These are phyloP conservation scores for Camponotus fellah DNA, from an alignment of 2,888 invertebrate species.

Conservation along the genomic window DNA sequence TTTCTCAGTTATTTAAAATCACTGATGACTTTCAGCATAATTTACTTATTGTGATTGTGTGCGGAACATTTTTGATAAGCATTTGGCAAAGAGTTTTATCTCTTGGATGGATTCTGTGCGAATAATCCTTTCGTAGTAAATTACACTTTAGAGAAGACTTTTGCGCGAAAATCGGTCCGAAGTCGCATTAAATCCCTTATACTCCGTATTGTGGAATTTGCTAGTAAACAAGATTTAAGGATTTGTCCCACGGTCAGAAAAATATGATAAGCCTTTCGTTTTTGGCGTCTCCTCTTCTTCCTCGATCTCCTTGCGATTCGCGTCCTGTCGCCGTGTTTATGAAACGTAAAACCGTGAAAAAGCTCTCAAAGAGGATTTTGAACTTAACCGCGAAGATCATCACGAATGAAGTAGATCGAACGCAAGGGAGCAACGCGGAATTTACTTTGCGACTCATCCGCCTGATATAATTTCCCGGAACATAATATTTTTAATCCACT, in stretches of 20 bases:
- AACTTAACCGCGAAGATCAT: conserved; percentile 72
- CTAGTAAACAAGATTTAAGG: conserved; percentile 84
- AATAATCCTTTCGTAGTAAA: conserved; percentile 83
- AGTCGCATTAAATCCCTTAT: conserved; percentile 79
- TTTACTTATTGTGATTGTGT: conserved; percentile 72
- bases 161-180: conserved; percentile 74
- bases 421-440: conserved; percentile 21
- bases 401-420: not conserved
- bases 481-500: conserved; percentile 81
- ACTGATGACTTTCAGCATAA: conserved; percentile 61
- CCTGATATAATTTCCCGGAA: conserved; percentile 78
- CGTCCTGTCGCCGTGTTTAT: conserved; percentile 79
- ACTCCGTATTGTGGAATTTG: conserved; percentile 80
- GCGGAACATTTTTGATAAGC: conserved; percentile 69
- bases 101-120: conserved; percentile 60
- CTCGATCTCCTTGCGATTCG: conserved; percentile 25
- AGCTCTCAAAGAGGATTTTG: conserved; percentile 84
- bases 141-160: conserved; percentile 80
- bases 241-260: conserved; percentile 79
- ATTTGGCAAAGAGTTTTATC: conserved; percentile 65
- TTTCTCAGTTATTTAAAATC: not conserved
- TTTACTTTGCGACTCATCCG: conserved; percentile 38
- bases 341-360: conserved; percentile 86
- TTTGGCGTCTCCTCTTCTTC: conserved; percentile 52
- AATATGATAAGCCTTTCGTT: conserved; percentile 79